A percentile compares a stretch with the other conserved stretches of the same genome.
These are phyloP conservation scores for Macrotis lagotis DNA, from an alignment of 2,113 vertebrate species.

Conservation along the genomic window DNA sequence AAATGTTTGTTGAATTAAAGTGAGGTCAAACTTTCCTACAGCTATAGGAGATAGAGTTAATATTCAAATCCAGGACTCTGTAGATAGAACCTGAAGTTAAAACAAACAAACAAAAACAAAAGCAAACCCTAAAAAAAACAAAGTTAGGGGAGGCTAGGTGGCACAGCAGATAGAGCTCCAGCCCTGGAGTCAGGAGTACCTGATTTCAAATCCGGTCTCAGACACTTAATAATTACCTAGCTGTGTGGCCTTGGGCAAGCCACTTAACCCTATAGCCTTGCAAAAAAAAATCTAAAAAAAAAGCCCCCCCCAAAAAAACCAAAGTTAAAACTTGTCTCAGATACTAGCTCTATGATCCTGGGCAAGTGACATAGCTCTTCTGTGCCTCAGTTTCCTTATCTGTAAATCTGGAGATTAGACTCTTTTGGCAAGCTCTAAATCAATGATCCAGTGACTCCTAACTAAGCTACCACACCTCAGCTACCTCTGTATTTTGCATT, in stretches of 20 bases:
- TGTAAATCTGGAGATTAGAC: background rate
- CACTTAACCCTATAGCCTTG: too few relatives aligned
- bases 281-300: too few relatives aligned
- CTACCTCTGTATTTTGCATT: background rate
- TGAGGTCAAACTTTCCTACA: background rate
- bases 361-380: background rate
- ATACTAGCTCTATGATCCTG: background rate
- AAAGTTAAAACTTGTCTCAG: background rate
- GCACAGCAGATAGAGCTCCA: too few relatives aligned
- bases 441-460: background rate
- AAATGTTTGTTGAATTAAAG: too few relatives aligned
- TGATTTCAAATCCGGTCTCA: too few relatives aligned
- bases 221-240: too few relatives aligned
- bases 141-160: too few relatives aligned
- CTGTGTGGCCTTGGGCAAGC: too few relatives aligned
- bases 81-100: background rate
- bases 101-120: background rate
- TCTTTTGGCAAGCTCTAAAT: background rate
- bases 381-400: background rate
- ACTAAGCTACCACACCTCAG: background rate
- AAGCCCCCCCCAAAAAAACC: background rate
- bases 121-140: background rate
- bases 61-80: background rate
- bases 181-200: too few relatives aligned
- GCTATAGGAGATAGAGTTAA: background rate